These are phyloP conservation scores for Ophioderma brevispina DNA, from an alignment of 35 echinoderm and acorn worm genomes.

Conservation along the genomic window DNA sequence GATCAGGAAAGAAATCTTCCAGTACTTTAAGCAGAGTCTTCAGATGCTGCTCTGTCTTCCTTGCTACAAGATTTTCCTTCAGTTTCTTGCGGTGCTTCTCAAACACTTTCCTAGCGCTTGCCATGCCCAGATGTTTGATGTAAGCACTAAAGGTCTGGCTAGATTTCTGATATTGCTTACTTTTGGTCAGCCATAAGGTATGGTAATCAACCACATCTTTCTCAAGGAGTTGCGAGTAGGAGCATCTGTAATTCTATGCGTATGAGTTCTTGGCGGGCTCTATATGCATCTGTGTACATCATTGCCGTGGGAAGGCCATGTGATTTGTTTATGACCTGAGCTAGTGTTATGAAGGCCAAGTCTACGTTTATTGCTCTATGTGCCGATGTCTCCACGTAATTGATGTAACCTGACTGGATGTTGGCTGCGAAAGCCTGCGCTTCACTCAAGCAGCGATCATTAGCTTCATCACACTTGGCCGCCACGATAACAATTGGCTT, in stretches of 20 bases:
- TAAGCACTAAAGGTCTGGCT: slow-evolving; percentile 33
- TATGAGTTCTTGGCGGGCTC: slow-evolving; percentile 46
- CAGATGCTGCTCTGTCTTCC: slow-evolving; percentile 58
- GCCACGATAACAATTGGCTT: slow-evolving; percentile 71
- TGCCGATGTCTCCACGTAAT: slow-evolving; percentile 83
- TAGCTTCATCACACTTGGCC: slow-evolving; percentile 82
- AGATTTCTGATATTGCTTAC: slow-evolving; percentile 50
- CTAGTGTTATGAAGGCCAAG: slow-evolving; percentile 66
- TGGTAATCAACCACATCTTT: slow-evolving; percentile 74
- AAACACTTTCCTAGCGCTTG: slow-evolving; percentile 56
- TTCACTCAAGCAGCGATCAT: slow-evolving; percentile 42
- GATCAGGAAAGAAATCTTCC: slow-evolving; percentile 65
- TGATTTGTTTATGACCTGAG: slow-evolving; percentile 67
- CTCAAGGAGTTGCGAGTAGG: slow-evolving; percentile 53
- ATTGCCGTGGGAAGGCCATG: slow-evolving; percentile 54
- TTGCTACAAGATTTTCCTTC: slow-evolving; percentile 56
- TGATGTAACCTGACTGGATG: slow-evolving; percentile 30
- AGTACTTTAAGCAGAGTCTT: slow-evolving; percentile 59
- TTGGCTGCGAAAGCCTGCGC: slow-evolving; percentile 44
- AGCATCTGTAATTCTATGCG: slow-evolving; percentile 55
- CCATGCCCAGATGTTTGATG: slow-evolving; percentile 44
- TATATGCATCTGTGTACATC: slow-evolving; percentile 39
- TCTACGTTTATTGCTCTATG: slow-evolving; percentile 80
- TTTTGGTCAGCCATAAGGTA: slow-evolving; percentile 60
- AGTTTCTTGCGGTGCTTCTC: slow-evolving; percentile 63